phyloP scores from a whole-genome alignment of 2,888 invertebrate genomes.

The Himalopsyche anomala region DNA sequence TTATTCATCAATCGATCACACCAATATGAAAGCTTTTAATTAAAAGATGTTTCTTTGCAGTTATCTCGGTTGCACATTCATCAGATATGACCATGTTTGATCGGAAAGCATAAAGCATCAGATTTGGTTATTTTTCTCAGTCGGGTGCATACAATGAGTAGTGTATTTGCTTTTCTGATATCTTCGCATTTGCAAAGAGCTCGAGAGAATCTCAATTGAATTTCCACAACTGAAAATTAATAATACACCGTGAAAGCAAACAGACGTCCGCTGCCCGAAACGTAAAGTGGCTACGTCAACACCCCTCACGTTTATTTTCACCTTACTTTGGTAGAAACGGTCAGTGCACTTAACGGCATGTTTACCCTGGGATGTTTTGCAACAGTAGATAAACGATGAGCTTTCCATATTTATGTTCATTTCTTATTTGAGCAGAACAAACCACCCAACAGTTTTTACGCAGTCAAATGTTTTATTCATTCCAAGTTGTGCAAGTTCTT shows the following conservation, averaged over 20 bases:
- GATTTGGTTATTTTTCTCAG: too few species aligned
- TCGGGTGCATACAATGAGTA: too few species aligned
- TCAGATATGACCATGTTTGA: too few species aligned
- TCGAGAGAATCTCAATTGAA: constrained; percentile 64
- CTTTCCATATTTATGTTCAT: background rate
- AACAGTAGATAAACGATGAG: constrained; percentile 22
- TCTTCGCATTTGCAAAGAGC: constrained; percentile 44
- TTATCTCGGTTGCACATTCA: too few species aligned
- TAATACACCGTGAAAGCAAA: constrained; percentile 72
- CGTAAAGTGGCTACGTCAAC: constrained; percentile 63
- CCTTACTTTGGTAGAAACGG: constrained; percentile 53
- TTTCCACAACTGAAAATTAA: constrained; percentile 71
- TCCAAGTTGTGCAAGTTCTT: too few species aligned
- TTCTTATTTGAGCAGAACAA: background rate
- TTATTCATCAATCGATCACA: too few species aligned
- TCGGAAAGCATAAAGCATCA: too few species aligned
- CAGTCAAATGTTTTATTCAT: background rate
- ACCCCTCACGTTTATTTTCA: constrained; percentile 46
- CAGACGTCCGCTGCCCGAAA: constrained; percentile 65
- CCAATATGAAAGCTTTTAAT: too few species aligned
- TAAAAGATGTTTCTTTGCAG: too few species aligned
- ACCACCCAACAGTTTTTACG: background rate
- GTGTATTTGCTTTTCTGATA: constrained; percentile 11
- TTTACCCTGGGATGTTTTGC: constrained; percentile 37
- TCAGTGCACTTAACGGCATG: constrained; percentile 63